These are phyloP conservation scores for Chaitophorus viminalis DNA, from an alignment of 2,888 invertebrate genomes.

Conservation along the genomic window DNA sequence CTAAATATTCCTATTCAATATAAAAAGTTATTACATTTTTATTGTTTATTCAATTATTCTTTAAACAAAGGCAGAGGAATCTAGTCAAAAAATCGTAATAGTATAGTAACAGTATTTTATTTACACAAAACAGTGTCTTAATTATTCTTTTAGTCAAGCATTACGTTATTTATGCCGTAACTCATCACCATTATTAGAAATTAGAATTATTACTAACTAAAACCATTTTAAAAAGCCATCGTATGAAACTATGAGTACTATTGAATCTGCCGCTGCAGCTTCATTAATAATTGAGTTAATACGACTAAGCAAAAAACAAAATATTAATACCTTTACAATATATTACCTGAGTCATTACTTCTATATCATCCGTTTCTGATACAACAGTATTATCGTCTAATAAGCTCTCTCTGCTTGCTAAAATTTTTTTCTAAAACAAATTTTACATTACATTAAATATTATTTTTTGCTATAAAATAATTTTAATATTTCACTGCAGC, in stretches of 20 bases:
- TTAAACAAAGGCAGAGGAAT: neutral
- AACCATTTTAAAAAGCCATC: neutral
- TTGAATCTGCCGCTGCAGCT: neutral
- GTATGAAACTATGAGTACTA: neutral
- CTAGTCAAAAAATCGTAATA: neutral
- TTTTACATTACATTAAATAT: neutral
- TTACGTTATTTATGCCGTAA: too few species aligned
- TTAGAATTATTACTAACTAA: neutral
- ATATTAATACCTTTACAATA: too few species aligned
- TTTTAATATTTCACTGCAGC: too few species aligned
- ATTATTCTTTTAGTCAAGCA: too few species aligned
- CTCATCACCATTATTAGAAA: too few species aligned
- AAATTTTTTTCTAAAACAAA: conserved; percentile 68
- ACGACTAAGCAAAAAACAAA: too few species aligned
- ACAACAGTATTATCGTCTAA: conserved; percentile 75
- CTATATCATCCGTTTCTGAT: conserved; percentile 80
- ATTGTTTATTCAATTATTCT: neutral
- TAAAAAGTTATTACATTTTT: neutral
- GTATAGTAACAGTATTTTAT: neutral
- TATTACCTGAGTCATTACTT: conserved; percentile 79
- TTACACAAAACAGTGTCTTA: too few species aligned
- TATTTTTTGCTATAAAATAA: too few species aligned
- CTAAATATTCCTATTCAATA: conserved; percentile 57
- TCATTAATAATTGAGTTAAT: neutral
- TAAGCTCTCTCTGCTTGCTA: conserved; percentile 82